A percentile compares a stretch with the other conserved stretches of the same genome.
phyloP scores from a whole-genome alignment of 1,140 invertebrate species.

The Drosophila trapezifrons region DNA sequence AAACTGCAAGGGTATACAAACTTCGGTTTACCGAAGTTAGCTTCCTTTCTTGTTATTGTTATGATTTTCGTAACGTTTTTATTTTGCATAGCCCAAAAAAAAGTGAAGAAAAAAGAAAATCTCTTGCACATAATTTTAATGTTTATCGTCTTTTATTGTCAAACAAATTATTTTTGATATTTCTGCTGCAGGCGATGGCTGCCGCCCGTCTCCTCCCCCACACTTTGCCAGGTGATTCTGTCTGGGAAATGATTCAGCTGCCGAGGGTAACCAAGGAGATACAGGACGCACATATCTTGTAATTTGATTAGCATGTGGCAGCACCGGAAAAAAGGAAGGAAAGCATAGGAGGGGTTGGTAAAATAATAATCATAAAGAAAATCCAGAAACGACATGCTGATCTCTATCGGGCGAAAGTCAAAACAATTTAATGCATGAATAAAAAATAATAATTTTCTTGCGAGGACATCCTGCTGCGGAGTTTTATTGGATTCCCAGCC shows the following conservation, averaged over 20 bases:
- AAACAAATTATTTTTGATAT: constrained; percentile 84
- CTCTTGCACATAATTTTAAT: constrained; percentile 82
- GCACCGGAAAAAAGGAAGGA: constrained; percentile 1
- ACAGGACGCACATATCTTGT: constrained; percentile 54
- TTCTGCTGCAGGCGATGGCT: constrained; percentile 68
- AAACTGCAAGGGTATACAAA: no score
- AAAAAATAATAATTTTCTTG: constrained; percentile 72
- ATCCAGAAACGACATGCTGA: constrained; percentile 52
- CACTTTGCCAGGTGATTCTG: constrained; percentile 28
- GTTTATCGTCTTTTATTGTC: constrained; percentile 84
- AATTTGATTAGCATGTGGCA: constrained; percentile 79
- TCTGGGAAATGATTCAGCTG: constrained; percentile 75
- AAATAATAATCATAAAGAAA: constrained; percentile 76
- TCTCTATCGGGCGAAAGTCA: constrained; percentile 73
- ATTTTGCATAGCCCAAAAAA: constrained; percentile 20
- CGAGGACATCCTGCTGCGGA: constrained; percentile 57
- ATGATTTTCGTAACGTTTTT: constrained; percentile 31
- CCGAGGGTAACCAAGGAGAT: constrained; percentile 47
- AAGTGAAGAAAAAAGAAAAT: constrained; percentile 44
- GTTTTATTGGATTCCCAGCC: constrained; percentile 68
- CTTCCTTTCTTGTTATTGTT: no score
- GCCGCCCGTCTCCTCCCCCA: not conserved
- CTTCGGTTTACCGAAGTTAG: no score
- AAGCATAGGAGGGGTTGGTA: constrained; percentile 10
- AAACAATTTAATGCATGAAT: constrained; percentile 83